Base-by-base conservation (phyloP, 1,140 invertebrate species). In the Drosophila pandora region DNA sequence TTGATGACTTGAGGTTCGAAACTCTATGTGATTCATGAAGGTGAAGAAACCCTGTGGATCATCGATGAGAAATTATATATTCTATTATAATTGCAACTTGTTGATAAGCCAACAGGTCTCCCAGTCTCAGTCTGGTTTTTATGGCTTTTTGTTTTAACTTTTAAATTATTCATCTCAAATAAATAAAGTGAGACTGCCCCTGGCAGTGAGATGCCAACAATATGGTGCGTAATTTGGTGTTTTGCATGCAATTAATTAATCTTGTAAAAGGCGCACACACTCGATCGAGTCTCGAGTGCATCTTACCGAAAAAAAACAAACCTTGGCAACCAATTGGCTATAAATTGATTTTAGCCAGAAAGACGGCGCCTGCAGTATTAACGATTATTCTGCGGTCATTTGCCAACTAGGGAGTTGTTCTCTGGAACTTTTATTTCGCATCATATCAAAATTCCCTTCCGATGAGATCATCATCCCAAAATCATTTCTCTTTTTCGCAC, bases 191-290 rank as follows among this genome's bases (percentile, higher is more conserved):
- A 23, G 63, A 69, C 63, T 48, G 65, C 63, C 65, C 41, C 49
- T 62, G 61, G 43, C 54, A 60, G 32, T 48, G 25, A 45, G 28
- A n/a, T 37, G 52, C 59, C 47, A 76, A 67, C 62, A 81, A 64
- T 55, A 62, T 78, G 48, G 57, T 78, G 82, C 82, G 82, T 85
- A 85, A 87, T 85, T 85, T 87, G 82, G 82, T 87, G 82, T 87
- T 82, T 71, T 65, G 82, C 78, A 57, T 41, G 72, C 61, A 87
- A 83, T 87, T 87, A 78, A 85, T 85, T 78, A 70, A 81, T 68
- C 76, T 75, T 22, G 32, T 22, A 47, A 47, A 8, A 43, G 12
- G n/a, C 39, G 17, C 12, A 9, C 2, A 17, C 41, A 12, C n/a
- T 8, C 25, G 5, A 28, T 47, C 7, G 2, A 43, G 34, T 9